Conservation (phyloP, 2,113 vertebrate species). For the Myotis davidii region DNA sequence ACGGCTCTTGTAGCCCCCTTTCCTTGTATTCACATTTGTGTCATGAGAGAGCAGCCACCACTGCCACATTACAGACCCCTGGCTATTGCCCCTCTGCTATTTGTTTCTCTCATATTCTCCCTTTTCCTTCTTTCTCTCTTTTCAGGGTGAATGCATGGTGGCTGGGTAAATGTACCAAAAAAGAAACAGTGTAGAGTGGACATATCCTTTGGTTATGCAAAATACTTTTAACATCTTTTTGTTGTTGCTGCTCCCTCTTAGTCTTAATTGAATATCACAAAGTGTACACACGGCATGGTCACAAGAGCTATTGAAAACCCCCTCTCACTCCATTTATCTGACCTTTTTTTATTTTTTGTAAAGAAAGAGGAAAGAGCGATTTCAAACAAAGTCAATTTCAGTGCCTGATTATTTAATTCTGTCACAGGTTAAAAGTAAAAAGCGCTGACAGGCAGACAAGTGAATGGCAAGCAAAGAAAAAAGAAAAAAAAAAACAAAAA, state of each 20-base stretch:
- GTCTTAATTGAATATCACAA: constrained; percentile 81
- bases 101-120: constrained; percentile 68
- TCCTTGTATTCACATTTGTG: constrained; percentile 79
- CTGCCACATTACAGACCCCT: constrained; percentile 73
- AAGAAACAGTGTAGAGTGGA: constrained; percentile 78
- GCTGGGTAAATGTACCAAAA: not conserved
- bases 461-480: constrained; percentile 78
- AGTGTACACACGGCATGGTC: constrained; percentile 72
- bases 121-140: constrained; percentile 68
- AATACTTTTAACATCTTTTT: constrained; percentile 78
- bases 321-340: constrained; percentile 83
- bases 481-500: constrained; percentile 42
- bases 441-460: constrained; percentile 79
- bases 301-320: constrained; percentile 83
- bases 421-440: constrained; percentile 80
- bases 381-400: constrained; percentile 83
- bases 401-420: constrained; percentile 85
- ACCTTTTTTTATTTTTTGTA: constrained; percentile 62
- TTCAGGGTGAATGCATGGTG: constrained; percentile 19
- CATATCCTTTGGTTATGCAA: constrained; percentile 74
- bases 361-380: constrained; percentile 77
- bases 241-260: constrained; percentile 75
- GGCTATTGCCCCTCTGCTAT: constrained; percentile 71
- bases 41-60: constrained; percentile 81
- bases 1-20: constrained; percentile 77